Conservation (phyloP, 2,888 invertebrate genomes). For the Harmothoe impar region DNA sequence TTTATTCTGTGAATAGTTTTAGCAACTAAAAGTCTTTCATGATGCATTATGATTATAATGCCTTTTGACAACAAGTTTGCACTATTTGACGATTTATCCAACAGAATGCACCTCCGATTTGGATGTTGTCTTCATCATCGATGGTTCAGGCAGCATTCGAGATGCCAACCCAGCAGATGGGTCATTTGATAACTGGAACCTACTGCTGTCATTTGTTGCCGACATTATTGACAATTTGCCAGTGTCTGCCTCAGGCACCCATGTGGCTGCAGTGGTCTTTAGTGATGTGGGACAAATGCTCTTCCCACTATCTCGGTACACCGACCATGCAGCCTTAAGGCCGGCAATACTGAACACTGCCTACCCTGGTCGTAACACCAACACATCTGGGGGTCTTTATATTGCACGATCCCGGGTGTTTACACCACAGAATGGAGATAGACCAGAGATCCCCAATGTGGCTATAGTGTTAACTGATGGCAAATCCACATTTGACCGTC, state of each 20-base stretch:
- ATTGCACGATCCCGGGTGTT: background rate
- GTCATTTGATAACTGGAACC: constrained; percentile 54
- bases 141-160: constrained; percentile 48
- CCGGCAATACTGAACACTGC: constrained; percentile 44
- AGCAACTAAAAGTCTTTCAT: too few relatives aligned
- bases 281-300: background rate
- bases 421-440: constrained; percentile 13
- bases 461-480: constrained; percentile 64
- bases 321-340: background rate
- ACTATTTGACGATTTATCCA: too few relatives aligned
- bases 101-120: background rate
- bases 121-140: constrained; percentile 51
- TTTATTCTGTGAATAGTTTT: too few relatives aligned
- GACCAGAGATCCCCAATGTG: constrained; percentile 31
- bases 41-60: too few relatives aligned
- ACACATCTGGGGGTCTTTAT: constrained; percentile 41
- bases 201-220: background rate
- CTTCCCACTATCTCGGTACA: background rate
- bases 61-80: too few relatives aligned
- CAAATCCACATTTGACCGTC: constrained; percentile 57
- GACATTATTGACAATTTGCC: background rate
- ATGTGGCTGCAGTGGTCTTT: constrained; percentile 15
- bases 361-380: constrained; percentile 65
- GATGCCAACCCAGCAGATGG: constrained; percentile 37
- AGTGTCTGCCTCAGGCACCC: background rate